Base-by-base conservation (phyloP, 2,797 vertebrate genomes). In the Morelia viridis region DNA sequence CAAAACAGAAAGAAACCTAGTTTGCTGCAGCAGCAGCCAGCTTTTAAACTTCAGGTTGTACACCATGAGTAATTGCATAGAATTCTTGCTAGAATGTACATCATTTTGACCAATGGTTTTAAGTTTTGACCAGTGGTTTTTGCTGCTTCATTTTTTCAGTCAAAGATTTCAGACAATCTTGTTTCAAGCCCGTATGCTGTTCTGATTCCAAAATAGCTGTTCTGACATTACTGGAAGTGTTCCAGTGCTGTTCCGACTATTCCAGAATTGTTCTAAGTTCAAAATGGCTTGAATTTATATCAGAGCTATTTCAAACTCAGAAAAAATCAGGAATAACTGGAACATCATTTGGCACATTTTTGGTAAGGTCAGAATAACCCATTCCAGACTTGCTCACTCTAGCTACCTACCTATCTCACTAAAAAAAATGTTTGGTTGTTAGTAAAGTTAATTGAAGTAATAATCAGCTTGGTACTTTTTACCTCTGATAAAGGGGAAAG, bases 371-470 rank as follows among this genome's bases (percentile, higher is more conserved):
- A 0, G 35, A 24, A 80, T 80, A 41, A 76, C 19, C 3, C 71
- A 41, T 76, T 76, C 10, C 71, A 4, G 71, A 41, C 35, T 76
- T 41, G 3, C 31, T 19, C 7, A 1, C 35, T 41, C 31, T 41
- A 8, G 9, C 31, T 76, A 76, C 2, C 15, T 60, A 17, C 58
- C 58, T 60, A 60, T 8, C 35, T 76, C 17, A 22, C 2, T 76
- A 19, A 76, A 71, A 53, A 60, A 93, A 89, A 92, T 94, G 91
- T 95, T 93, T 92, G 93, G n/a, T 80, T 46, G 90, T 93, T 85
- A 28, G 35, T 94, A 91, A 93, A 93, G 41, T 60, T 89, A 94
- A 93, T 94, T 26, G 76, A 10, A 95, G 85, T 93, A 93, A 64
- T 26, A 41, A 50, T 91, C 62, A 92, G 90, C 15, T n/a, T 92